phyloP scores from a whole-genome alignment of 2,797 vertebrate genomes.

The Acanthornis magna region DNA sequence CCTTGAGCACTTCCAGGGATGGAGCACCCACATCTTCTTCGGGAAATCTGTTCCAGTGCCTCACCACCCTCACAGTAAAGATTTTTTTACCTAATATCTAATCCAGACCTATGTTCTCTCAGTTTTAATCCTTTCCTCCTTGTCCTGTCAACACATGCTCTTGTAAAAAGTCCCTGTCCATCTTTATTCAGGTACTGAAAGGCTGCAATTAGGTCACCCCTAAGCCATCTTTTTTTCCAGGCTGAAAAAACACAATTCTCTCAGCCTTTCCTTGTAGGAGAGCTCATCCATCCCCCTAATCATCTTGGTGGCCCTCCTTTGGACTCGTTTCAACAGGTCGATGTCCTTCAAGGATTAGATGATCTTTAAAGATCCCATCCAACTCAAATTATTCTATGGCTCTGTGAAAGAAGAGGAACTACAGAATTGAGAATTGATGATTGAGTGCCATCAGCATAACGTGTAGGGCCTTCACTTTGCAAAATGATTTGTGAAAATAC shows the following conservation, averaged over 20 bases:
- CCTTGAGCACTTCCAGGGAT: neutral
- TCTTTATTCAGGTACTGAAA: neutral
- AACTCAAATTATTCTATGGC: neutral
- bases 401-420: neutral
- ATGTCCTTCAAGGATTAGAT: neutral
- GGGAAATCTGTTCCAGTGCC: neutral
- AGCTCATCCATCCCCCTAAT: neutral
- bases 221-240: neutral
- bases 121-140: neutral
- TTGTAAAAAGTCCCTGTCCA: neutral
- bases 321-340: neutral
- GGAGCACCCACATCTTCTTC: neutral
- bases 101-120: neutral
- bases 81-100: neutral
- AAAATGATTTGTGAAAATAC: neutral
- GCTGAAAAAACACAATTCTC: neutral
- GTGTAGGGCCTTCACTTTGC: neutral
- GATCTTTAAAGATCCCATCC: neutral
- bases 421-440: neutral
- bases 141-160: too few species aligned
- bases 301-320: neutral
- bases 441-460: fast-evolving
- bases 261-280: neutral
- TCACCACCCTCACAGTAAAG: neutral
- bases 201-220: neutral